Evolutionary conservation across 64 coral and sea anemone genomes (phyloP).

Genomic region (Hydrozoanthus tunicans): DNA sequence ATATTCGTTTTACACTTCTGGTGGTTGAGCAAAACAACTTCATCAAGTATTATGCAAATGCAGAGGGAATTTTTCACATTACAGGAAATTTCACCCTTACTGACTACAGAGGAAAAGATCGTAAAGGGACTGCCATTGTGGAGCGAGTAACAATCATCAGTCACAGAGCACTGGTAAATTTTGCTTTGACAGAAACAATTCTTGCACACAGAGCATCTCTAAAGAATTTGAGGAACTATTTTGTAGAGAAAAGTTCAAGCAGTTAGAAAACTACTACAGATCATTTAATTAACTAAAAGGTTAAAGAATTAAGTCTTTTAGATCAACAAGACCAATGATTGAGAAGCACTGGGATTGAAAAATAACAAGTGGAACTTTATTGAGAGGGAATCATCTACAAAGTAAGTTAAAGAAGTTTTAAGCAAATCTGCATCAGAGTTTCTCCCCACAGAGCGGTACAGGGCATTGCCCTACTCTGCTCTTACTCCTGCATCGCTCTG

Average conservation of each 20-base stretch:
- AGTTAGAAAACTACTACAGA: background rate
- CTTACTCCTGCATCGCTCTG: no score
- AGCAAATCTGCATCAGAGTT: no score
- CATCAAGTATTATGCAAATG: constrained; percentile 10
- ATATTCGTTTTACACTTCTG: background rate
- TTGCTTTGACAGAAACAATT: constrained; percentile 26
- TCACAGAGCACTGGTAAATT: constrained; percentile 43
- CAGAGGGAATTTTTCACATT: constrained; percentile 19
- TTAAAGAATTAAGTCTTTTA: no score
- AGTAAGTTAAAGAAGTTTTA: no score
- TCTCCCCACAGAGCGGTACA: no score
- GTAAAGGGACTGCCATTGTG: constrained; percentile 16
- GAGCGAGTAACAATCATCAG: constrained; percentile 7
- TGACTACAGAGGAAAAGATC: constrained; percentile 8
- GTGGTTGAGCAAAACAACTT: constrained; percentile 7
- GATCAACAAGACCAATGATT: no score
- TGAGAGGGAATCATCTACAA: no score
- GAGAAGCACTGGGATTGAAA: no score
- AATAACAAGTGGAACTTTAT: no score
- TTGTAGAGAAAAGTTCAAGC: background rate
- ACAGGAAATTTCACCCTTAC: constrained; percentile 12
- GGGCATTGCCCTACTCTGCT: no score
- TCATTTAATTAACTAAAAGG: no score
- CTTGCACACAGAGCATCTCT: constrained; percentile 36
- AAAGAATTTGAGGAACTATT: constrained; percentile 26